Conservation (phyloP, 2,797 vertebrate genomes). For the Anabas testudineus region DNA sequence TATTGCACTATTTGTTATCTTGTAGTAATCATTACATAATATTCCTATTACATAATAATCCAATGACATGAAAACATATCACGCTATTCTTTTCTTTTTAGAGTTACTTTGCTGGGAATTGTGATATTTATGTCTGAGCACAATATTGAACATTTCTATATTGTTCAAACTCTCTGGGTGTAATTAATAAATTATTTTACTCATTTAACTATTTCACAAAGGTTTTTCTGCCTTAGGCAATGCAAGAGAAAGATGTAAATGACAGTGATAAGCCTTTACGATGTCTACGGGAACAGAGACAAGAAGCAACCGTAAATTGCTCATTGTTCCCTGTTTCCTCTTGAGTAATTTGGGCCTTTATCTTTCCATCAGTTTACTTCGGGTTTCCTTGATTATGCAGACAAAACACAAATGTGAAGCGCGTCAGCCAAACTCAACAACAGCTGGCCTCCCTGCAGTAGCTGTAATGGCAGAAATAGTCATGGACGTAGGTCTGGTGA, state of each 20-base stretch:
- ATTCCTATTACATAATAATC: too few species aligned
- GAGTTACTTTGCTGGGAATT: not conserved
- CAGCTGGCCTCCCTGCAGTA: slow-evolving; percentile 53
- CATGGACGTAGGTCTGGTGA: slow-evolving; percentile 32
- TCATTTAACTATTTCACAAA: not conserved
- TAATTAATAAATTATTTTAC: not conserved
- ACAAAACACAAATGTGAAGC: slow-evolving; percentile 83
- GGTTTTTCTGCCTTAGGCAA: slow-evolving; percentile 25
- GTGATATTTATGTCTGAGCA: not conserved
- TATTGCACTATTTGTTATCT: not conserved
- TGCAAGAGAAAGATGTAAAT: slow-evolving; percentile 65
- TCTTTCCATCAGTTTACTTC: slow-evolving; percentile 84
- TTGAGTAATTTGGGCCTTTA: slow-evolving; percentile 77
- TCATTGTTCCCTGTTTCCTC: slow-evolving; percentile 86
- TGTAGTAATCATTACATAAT: not conserved
- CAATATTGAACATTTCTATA: not conserved
- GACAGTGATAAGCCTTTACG: slow-evolving; percentile 63
- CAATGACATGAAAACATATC: not conserved
- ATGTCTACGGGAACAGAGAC: slow-evolving; percentile 53
- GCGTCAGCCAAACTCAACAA: slow-evolving; percentile 47
- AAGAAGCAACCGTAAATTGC: slow-evolving; percentile 68
- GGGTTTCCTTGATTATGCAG: slow-evolving; percentile 87
- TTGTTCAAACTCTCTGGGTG: not conserved
- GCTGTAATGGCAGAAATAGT: slow-evolving; percentile 22
- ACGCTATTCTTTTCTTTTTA: not conserved